Conservation (phyloP, 2,113 vertebrate genomes). For the Scomber colias region DNA sequence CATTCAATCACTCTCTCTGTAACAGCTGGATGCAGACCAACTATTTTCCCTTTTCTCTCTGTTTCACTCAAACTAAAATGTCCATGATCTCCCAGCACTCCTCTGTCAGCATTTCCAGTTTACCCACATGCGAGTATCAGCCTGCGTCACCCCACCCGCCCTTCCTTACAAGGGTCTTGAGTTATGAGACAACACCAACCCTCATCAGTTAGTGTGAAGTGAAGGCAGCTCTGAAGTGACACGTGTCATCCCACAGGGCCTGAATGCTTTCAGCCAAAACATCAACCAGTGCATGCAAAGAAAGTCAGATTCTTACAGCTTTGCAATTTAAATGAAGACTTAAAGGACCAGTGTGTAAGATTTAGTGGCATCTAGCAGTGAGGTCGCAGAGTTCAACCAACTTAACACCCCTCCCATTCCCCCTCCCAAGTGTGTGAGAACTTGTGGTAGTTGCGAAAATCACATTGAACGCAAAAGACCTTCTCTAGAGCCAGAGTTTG, state of each 20-base stretch:
- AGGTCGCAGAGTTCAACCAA: too few species aligned
- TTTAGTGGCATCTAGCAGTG: too few species aligned
- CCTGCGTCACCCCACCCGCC: background rate
- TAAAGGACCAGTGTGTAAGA: background rate
- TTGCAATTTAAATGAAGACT: conserved; percentile 65
- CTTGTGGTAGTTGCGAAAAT: too few species aligned
- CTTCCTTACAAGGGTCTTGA: conserved; percentile 40
- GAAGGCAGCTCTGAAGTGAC: conserved; percentile 61
- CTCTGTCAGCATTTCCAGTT: conserved; percentile 45
- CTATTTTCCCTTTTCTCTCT: conserved; percentile 27
- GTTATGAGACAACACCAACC: conserved; percentile 70
- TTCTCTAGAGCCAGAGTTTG: too few species aligned
- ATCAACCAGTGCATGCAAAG: conserved; percentile 53
- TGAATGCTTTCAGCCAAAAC: conserved; percentile 63
- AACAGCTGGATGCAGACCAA: conserved; percentile 34
- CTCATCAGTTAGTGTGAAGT: conserved; percentile 59
- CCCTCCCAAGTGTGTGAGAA: too few species aligned
- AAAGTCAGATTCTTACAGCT: conserved; percentile 17
- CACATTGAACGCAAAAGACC: too few species aligned
- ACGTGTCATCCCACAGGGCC: conserved; percentile 58
- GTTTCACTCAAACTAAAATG: conserved; percentile 41
- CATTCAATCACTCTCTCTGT: conserved; percentile 38
- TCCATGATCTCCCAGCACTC: conserved; percentile 40
- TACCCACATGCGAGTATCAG: conserved; percentile 56
- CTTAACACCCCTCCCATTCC: too few species aligned